A percentile compares a stretch with the other conserved stretches of the same genome.
Evolutionary conservation across 2,113 vertebrate genomes (phyloP).

Genomic region (Telmatochromis sp.): DNA sequence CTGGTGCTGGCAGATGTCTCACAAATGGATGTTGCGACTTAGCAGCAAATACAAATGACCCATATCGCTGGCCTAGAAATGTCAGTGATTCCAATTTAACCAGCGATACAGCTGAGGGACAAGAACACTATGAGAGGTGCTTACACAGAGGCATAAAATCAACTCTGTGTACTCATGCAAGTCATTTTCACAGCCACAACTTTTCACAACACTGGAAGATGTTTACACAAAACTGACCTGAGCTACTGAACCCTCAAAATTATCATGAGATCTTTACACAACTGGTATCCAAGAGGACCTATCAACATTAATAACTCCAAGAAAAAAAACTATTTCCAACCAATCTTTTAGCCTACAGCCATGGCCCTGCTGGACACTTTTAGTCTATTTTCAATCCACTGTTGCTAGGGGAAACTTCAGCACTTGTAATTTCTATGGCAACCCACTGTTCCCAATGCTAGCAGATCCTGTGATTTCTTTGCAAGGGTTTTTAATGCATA

Average conservation of each 20-base stretch:
- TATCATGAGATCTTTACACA: not conserved
- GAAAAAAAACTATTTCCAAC: not conserved
- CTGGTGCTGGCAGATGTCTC: conserved; percentile 39
- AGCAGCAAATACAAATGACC: conserved; percentile 55
- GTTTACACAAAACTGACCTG: not conserved
- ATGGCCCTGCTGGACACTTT: conserved; percentile 29
- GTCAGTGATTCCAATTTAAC: conserved; percentile 60
- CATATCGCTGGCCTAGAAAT: conserved; percentile 55
- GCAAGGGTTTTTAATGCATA: conserved; percentile 52
- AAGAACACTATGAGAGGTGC: conserved; percentile 5
- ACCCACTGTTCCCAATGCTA: conserved; percentile 44
- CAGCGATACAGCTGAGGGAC: conserved; percentile 33
- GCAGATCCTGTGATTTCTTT: conserved; percentile 32
- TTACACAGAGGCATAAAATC: not conserved
- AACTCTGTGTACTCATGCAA: not conserved
- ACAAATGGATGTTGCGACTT: conserved; percentile 38
- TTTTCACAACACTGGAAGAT: not conserved
- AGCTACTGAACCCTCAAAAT: not conserved
- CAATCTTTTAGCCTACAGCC: conserved; percentile 8
- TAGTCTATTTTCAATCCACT: conserved; percentile 48
- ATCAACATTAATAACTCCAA: not conserved
- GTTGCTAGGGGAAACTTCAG: conserved; percentile 62
- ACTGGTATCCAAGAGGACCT: not conserved
- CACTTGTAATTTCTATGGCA: conserved; percentile 61
- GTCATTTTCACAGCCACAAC: not conserved